A percentile compares a stretch with the other conserved stretches of the same genome.
phyloP scores from a whole-genome alignment of 2,797 vertebrate species.

The Spinus pinus region DNA sequence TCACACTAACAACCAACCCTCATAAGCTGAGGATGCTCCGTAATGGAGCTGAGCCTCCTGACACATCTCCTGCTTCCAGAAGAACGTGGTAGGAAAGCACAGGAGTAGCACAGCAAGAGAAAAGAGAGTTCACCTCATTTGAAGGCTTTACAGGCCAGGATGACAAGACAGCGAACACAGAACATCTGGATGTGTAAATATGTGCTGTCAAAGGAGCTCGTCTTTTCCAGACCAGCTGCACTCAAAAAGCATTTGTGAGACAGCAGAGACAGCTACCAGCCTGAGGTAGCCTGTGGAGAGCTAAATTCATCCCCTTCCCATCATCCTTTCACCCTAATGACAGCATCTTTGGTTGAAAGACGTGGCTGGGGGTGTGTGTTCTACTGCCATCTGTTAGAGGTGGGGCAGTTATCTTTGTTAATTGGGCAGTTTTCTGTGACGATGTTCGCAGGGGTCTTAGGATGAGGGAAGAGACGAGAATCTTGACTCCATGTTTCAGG shows the following conservation, averaged over 20 bases:
- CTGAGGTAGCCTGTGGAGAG: background rate
- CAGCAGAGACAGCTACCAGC: accelerated
- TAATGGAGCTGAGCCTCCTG: accelerated
- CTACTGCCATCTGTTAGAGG: background rate
- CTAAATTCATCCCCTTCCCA: background rate
- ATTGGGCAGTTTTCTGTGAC: background rate
- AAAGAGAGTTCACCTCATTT: background rate
- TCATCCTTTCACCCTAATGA: background rate
- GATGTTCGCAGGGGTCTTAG: too few species aligned
- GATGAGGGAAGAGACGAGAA: too few species aligned
- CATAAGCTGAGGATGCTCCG: accelerated
- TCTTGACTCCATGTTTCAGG: too few species aligned
- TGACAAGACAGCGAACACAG: accelerated
- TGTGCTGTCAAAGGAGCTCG: background rate
- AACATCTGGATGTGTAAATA: background rate
- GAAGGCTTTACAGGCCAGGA: background rate
- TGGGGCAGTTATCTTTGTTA: background rate
- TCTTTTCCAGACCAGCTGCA: background rate
- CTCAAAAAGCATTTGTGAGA: background rate
- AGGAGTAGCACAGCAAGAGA: background rate
- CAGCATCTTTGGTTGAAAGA: background rate
- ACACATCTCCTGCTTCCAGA: background rate
- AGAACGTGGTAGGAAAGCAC: accelerated
- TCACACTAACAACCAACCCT: accelerated
- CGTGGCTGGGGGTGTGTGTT: background rate